Percentiles rank a stretch among this genome's conserved stretches.
Evolutionary conservation across 2,888 invertebrate species (phyloP).

Genomic region (Caenorhabditis drosophilae): DNA sequence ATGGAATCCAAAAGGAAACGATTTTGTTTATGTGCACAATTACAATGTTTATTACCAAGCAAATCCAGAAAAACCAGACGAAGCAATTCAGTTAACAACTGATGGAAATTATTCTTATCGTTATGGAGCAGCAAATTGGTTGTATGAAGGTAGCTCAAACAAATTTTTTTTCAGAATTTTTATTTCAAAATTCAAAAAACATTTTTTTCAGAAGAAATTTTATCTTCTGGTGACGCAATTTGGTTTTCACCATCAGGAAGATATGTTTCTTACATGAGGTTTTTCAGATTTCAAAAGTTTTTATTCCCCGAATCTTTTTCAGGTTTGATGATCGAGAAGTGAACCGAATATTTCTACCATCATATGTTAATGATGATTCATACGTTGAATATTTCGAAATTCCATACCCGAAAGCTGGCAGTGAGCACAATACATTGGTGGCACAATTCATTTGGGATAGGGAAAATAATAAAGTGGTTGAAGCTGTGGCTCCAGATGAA

Average conservation of each 20-base stretch:
- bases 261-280: conserved; percentile 50
- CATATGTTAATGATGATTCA: conserved; percentile 31
- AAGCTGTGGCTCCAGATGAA: conserved; percentile 55
- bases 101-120: conserved; percentile 38
- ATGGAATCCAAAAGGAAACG: conserved; percentile 44
- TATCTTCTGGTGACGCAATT: conserved; percentile 39
- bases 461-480: conserved; percentile 46
- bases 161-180: too few relatives aligned
- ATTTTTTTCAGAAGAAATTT: conserved; percentile 52
- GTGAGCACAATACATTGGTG: conserved; percentile 44
- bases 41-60: conserved; percentile 52
- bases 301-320: too few relatives aligned
- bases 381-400: conserved; percentile 54
- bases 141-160: conserved; percentile 57
- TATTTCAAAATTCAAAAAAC: too few relatives aligned
- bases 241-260: conserved; percentile 58
- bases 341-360: conserved; percentile 48
- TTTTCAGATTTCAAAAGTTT: too few relatives aligned
- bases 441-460: conserved; percentile 60
- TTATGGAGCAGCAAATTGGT: conserved; percentile 52
- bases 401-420: conserved; percentile 61
- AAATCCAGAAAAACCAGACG: conserved; percentile 43
- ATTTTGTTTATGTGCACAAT: conserved; percentile 44
- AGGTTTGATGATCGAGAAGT: conserved; percentile 58
- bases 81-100: conserved; percentile 38